Base-by-base conservation (phyloP, 2,113 vertebrate species). In the Tetraodon nigroviridis region DNA sequence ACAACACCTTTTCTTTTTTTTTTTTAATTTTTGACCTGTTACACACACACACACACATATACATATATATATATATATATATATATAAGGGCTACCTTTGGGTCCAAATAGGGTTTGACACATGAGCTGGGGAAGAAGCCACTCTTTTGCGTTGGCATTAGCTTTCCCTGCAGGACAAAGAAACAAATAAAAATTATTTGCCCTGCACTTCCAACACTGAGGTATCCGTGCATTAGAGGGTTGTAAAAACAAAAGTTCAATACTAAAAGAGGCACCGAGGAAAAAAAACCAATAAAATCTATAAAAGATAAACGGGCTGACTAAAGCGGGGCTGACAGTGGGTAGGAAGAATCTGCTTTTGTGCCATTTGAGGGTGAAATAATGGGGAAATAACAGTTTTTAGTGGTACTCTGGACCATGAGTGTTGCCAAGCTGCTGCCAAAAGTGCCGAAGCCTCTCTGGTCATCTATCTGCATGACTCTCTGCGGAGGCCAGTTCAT, bases 61-160 rank as follows among this genome's bases (percentile, higher is more conserved):
- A n/a, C n/a, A n/a, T n/a, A n/a, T n/a, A n/a, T n/a, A n/a, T n/a
- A n/a, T n/a, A n/a, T n/a, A n/a, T n/a, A n/a, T n/a, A n/a, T 53
- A 10, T 11, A 37, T 27, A 22, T 7, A 11, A 16, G 2, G 11
- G 80, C 15, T 71, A 96, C 95, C 91, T 94, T 92, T 3, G 93
- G 93, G 12, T 97, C 95, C 58, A 97, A 90, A 78, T 91, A 98
- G 21, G 97, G 95, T 71, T 98, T 98, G 37, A 99, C 97, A 0
- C 92, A 94, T 0, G 92, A 90, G 78, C 94, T 97, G 64, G 95
- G 95, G 24, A 99, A 99, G 77, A 92, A 97, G 15, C 97, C 97
- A 0, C 87, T 93, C 71, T 96, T 98, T 85, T 93, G 92, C 0
- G 92, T 93, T 68, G 94, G 93, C 15, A 95, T 76, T 61, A 97